These are phyloP conservation scores for Phania funesta DNA, from an alignment of 2,888 invertebrate species.

Conservation along the genomic window DNA sequence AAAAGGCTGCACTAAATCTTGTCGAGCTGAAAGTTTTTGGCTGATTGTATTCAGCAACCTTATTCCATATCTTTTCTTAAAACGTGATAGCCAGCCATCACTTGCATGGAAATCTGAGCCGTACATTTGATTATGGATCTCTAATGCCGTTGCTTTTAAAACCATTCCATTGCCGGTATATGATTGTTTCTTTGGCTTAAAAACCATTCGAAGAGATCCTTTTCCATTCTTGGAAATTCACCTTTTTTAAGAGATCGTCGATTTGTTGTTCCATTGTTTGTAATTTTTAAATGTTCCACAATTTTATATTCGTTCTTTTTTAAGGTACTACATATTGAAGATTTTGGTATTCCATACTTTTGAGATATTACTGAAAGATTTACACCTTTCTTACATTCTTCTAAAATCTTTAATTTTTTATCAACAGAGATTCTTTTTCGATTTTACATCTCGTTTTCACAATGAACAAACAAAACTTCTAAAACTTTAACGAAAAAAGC, in stretches of 20 bases:
- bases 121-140: conserved; percentile 18
- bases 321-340: too few species aligned
- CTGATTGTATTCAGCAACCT: too few species aligned
- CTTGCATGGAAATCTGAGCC: conserved; percentile 10
- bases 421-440: not conserved
- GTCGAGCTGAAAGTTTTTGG: too few species aligned
- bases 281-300: conserved; percentile 15
- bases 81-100: conserved; percentile 8
- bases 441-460: not conserved
- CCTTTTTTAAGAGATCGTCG: conserved; percentile 15
- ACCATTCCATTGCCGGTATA: too few species aligned
- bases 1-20: too few species aligned
- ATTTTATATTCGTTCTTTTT: conserved; percentile 15
- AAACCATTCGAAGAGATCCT: conserved; percentile 1
- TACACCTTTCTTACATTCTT: conserved; percentile 4
- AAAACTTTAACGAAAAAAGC: not conserved
- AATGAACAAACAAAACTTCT: not conserved
- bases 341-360: conserved; percentile 7
- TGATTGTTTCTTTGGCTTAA: conserved; percentile 2
- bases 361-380: not conserved
- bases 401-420: conserved; percentile 14
- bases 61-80: too few species aligned
- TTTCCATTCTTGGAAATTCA: conserved; percentile 15
- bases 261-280: conserved; percentile 17
- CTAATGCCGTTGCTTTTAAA: too few species aligned